Conservation (phyloP, 2,888 invertebrate species). For the Gonocerus acuteangulatus region DNA sequence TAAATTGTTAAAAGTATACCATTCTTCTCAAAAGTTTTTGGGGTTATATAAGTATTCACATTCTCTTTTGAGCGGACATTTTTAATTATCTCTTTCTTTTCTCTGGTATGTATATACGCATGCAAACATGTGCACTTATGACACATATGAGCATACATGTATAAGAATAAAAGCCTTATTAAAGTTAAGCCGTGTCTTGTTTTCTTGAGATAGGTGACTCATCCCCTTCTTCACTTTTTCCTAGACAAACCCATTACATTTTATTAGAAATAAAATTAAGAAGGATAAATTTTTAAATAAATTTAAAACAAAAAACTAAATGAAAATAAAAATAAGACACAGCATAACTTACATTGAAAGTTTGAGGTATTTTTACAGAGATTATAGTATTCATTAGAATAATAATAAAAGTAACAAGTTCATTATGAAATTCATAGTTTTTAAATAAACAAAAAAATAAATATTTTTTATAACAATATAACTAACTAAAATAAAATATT, state of each 20-base stretch:
- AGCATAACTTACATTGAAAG: constrained; percentile 7
- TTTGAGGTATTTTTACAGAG: not conserved
- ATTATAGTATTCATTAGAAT: not conserved
- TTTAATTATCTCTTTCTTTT: not conserved
- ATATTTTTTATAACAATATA: not conserved
- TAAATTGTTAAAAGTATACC: constrained; percentile 15
- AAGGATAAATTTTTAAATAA: not conserved
- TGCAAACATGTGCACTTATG: too few relatives aligned
- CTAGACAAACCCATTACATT: constrained; percentile 15
- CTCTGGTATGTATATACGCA: not conserved
- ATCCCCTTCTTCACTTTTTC: constrained; percentile 15
- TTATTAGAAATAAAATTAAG: constrained; percentile 5
- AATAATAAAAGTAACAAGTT: too few relatives aligned
- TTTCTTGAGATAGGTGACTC: constrained; percentile 16
- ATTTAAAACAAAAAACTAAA: not conserved
- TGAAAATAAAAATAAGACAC: constrained; percentile 11
- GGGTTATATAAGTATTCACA: not conserved
- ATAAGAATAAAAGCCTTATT: not conserved
- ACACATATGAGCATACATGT: not conserved
- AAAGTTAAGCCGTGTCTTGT: constrained; percentile 27
- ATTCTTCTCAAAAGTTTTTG: constrained; percentile 3
- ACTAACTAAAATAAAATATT: too few relatives aligned
- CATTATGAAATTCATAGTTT: not conserved
- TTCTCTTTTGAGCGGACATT: not conserved
- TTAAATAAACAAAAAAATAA: not conserved